These are phyloP conservation scores for Oncorhynchus nerka DNA, from an alignment of 2,113 vertebrate genomes.

Conservation along the genomic window DNA sequence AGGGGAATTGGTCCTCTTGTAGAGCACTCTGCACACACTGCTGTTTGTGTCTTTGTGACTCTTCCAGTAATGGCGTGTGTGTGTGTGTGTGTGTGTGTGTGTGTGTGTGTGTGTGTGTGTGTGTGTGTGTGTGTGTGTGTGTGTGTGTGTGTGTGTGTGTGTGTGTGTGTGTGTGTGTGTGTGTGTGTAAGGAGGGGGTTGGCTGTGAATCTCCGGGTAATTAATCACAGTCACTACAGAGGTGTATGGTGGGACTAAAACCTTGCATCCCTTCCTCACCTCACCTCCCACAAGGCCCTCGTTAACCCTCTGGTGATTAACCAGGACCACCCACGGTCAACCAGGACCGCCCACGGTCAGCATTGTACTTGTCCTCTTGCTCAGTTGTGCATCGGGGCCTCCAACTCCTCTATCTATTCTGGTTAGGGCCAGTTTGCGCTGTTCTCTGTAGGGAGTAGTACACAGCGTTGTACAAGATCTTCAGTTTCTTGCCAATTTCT, in stretches of 20 bases:
- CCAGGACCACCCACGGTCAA: constrained; percentile 35
- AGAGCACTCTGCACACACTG: background rate
- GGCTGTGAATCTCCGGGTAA: constrained; percentile 43
- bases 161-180: background rate
- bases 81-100: constrained; percentile 7
- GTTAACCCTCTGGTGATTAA: constrained; percentile 51
- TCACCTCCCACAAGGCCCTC: constrained; percentile 48
- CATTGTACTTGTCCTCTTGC: no score
- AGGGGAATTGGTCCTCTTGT: background rate
- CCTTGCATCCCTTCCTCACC: constrained; percentile 39
- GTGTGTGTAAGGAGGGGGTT: constrained; percentile 23
- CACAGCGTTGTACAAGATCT: no score
- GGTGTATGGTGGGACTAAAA: constrained; percentile 57
- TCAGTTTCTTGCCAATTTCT: no score
- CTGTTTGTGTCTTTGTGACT: background rate
- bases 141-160: constrained; percentile 9
- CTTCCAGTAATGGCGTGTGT: background rate
- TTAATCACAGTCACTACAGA: constrained; percentile 65
- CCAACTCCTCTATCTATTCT: no score
- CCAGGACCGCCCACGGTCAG: constrained; percentile 50
- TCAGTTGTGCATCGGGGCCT: no score
- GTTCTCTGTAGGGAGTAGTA: no score
- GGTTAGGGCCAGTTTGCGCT: no score
- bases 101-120: background rate
- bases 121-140: background rate